phyloP scores from a whole-genome alignment of 1,140 invertebrate species.

The Heliconius hermathena region DNA sequence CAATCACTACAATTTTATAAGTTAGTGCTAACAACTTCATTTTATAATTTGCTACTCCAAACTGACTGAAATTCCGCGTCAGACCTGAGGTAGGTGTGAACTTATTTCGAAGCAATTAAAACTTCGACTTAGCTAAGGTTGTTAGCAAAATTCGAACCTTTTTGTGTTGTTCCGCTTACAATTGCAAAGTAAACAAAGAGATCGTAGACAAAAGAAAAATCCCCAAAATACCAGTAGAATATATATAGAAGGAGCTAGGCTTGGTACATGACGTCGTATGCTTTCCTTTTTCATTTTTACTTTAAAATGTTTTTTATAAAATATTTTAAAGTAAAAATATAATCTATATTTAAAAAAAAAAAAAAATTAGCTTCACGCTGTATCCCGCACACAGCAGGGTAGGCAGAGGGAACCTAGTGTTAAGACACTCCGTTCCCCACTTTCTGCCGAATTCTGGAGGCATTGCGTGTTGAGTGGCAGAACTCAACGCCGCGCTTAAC shows the following conservation, averaged over 20 bases:
- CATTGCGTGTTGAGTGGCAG: too few relatives aligned
- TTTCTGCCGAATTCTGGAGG: too few relatives aligned
- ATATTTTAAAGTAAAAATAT: too few relatives aligned
- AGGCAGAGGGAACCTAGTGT: too few relatives aligned
- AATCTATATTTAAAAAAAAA: too few relatives aligned
- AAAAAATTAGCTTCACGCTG: too few relatives aligned
- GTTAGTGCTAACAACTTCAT: neutral
- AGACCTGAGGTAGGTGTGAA: slow-evolving; percentile 55
- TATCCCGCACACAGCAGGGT: too few relatives aligned
- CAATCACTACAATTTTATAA: neutral
- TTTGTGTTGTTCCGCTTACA: slow-evolving; percentile 67
- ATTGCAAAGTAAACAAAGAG: slow-evolving; percentile 70
- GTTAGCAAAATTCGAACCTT: slow-evolving; percentile 71
- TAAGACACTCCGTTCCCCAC: too few relatives aligned
- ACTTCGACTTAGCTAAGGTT: slow-evolving; percentile 66
- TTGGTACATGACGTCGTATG: neutral
- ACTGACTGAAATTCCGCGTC: slow-evolving; percentile 40
- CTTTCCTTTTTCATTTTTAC: neutral
- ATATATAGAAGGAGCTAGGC: neutral
- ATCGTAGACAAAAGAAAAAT: slow-evolving; percentile 59
- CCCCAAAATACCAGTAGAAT: neutral
- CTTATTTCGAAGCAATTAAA: slow-evolving; percentile 76
- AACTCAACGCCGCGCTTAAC: too few relatives aligned
- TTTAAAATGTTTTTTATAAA: too few relatives aligned
- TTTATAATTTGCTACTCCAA: slow-evolving; percentile 20